Percentiles rank a stretch among this genome's conserved stretches.
Evolutionary conservation across 92 coral and sea anemone genomes (phyloP).

Genomic region (Paragorgia papillata): DNA sequence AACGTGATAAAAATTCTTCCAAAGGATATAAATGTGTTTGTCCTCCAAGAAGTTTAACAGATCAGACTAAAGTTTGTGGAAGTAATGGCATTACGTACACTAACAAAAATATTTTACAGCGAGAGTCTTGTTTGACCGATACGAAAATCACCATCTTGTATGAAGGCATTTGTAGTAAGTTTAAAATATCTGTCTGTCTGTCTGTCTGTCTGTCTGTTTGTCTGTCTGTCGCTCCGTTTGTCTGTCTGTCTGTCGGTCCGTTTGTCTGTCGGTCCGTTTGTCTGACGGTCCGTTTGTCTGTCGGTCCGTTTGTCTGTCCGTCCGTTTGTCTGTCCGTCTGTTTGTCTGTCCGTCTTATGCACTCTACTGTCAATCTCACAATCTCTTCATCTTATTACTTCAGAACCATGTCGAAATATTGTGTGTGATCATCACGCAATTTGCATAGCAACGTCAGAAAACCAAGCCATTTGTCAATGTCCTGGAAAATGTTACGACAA

Average conservation of each 20-base stretch:
- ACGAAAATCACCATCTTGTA: constrained; percentile 61
- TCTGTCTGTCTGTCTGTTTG: no score
- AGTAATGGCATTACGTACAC: constrained; percentile 84
- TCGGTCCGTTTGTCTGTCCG: no score
- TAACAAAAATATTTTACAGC: constrained; percentile 63
- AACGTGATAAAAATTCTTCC: constrained; percentile 8
- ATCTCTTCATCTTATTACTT: constrained; percentile 7
- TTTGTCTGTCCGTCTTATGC: no score
- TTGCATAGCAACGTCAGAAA: constrained; percentile 61
- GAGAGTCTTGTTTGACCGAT: constrained; percentile 43
- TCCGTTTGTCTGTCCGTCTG: no score
- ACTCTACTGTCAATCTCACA: no score
- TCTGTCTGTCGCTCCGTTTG: no score
- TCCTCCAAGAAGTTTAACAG: constrained; percentile 6
- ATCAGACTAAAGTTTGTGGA: constrained; percentile 69
- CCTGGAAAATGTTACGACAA: constrained; percentile 30
- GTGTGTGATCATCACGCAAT: constrained; percentile 53
- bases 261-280: no score
- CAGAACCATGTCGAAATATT: constrained; percentile 62
- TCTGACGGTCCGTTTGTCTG: no score
- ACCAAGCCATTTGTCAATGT: constrained; percentile 66
- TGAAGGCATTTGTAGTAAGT: constrained; percentile 81
- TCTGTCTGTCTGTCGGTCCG: no score
- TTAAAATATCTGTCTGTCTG: background rate
- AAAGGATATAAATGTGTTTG: constrained; percentile 36